Evolutionary conservation across 2,888 invertebrate genomes (phyloP).

Genomic region (Lissonota sp.): DNA sequence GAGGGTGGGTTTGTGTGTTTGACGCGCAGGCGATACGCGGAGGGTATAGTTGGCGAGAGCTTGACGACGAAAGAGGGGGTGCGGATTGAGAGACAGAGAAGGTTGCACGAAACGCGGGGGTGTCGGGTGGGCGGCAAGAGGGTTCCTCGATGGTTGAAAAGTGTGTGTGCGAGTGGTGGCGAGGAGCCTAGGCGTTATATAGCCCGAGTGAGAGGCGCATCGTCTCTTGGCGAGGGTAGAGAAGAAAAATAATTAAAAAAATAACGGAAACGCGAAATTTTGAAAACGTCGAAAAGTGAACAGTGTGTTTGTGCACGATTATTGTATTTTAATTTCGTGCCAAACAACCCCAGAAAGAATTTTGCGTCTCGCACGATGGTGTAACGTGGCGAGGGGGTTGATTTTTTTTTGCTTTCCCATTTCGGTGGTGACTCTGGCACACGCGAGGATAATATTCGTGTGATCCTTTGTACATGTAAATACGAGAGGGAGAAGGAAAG

Average conservation of each 20-base stretch:
- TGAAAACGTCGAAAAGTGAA: too few species aligned
- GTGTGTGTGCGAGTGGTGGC: conserved; percentile 14
- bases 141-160: conserved; percentile 18
- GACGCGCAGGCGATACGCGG: conserved; percentile 50
- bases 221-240: background rate
- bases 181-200: conserved; percentile 16
- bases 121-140: background rate
- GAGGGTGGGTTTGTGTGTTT: background rate
- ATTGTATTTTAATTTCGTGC: background rate
- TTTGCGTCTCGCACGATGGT: background rate
- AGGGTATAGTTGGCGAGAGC: conserved; percentile 38
- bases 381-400: conserved; percentile 1
- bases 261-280: background rate
- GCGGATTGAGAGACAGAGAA: conserved; percentile 15
- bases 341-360: background rate
- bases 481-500: background rate
- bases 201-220: background rate
- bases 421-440: background rate
- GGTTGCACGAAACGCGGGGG: conserved; percentile 39
- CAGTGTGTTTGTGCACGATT: too few species aligned
- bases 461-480: too few species aligned
- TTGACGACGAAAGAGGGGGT: conserved; percentile 29
- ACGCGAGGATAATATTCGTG: background rate
- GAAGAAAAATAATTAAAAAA: background rate
- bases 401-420: background rate